Percentiles rank a stretch among this genome's conserved stretches.
phyloP scores from a whole-genome alignment of 2,113 vertebrate species.

The Stomatorhinus ivindoensis region DNA sequence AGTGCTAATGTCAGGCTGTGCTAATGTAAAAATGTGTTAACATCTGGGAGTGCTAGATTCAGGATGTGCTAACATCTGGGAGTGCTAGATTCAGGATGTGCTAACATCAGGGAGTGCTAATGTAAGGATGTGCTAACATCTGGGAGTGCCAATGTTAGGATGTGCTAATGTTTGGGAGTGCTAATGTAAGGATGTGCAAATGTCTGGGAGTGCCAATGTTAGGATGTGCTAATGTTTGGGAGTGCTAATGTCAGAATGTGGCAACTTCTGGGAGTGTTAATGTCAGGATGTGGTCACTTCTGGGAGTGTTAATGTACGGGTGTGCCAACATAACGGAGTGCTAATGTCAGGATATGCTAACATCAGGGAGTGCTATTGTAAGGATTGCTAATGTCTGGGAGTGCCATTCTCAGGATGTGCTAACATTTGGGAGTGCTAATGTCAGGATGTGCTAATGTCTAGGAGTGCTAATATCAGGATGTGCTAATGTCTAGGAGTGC shows the following conservation, averaged over 20 bases:
- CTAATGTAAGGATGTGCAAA: background rate
- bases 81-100: background rate
- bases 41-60: background rate
- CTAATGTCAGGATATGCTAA: background rate
- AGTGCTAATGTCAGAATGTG: background rate
- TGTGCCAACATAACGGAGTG: background rate
- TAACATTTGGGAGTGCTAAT: background rate
- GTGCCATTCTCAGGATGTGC: background rate
- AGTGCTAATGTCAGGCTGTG: slow-evolving; percentile 2
- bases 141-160: background rate
- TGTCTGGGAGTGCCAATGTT: background rate
- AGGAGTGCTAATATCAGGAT: background rate
- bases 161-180: background rate
- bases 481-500: background rate
- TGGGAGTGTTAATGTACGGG: background rate
- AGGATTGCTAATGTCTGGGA: background rate
- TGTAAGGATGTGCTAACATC: background rate
- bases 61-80: background rate
- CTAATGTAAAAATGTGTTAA: background rate
- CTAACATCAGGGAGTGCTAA: background rate
- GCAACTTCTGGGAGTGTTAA: too few species aligned
- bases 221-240: background rate
- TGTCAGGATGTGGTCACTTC: too few species aligned
- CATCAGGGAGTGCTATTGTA: background rate
- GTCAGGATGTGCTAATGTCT: background rate